These are phyloP conservation scores for Torymus auratus DNA, from an alignment of 2,888 invertebrate genomes.

Conservation along the genomic window DNA sequence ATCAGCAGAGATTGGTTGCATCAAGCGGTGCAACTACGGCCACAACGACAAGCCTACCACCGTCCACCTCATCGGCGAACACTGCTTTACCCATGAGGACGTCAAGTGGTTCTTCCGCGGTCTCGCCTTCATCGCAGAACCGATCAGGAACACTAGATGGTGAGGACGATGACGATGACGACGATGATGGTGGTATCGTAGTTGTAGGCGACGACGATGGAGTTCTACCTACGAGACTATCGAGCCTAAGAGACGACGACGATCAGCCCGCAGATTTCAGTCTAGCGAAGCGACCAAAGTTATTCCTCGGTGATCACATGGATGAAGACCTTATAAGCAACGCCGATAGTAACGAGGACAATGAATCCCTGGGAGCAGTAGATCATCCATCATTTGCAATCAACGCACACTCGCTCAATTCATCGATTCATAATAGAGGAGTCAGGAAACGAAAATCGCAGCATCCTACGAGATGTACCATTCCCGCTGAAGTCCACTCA, in stretches of 20 bases:
- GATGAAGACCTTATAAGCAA: conserved; percentile 80
- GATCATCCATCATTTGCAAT: conserved; percentile 69
- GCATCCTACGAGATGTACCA: conserved; percentile 90
- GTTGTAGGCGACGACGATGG: conserved; percentile 55
- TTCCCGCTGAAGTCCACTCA: conserved; percentile 78
- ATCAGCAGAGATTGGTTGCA: conserved; percentile 78
- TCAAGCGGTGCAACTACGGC: conserved; percentile 70
- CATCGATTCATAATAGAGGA: conserved; percentile 69
- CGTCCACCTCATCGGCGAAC: conserved; percentile 28
- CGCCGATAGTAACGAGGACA: conserved; percentile 82
- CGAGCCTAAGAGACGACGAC: conserved; percentile 66
- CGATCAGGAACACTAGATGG: conserved; percentile 77
- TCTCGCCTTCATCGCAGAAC: conserved; percentile 81
- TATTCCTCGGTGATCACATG: conserved; percentile 78
- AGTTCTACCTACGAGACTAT: conserved; percentile 72
- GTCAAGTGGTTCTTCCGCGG: conserved; percentile 77
- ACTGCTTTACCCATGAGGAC: conserved; percentile 65
- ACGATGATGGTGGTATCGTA: conserved; percentile 76
- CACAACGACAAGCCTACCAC: conserved; percentile 41
- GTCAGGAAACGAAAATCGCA: conserved; percentile 91
- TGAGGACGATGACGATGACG: conserved; percentile 79
- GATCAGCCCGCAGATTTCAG: conserved; percentile 85
- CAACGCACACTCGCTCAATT: conserved; percentile 67
- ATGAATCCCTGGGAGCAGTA: conserved; percentile 71
- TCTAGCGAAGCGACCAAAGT: conserved; percentile 82